Evolutionary conservation across 2,888 invertebrate species (phyloP).

Genomic region (Archips xylosteana): DNA sequence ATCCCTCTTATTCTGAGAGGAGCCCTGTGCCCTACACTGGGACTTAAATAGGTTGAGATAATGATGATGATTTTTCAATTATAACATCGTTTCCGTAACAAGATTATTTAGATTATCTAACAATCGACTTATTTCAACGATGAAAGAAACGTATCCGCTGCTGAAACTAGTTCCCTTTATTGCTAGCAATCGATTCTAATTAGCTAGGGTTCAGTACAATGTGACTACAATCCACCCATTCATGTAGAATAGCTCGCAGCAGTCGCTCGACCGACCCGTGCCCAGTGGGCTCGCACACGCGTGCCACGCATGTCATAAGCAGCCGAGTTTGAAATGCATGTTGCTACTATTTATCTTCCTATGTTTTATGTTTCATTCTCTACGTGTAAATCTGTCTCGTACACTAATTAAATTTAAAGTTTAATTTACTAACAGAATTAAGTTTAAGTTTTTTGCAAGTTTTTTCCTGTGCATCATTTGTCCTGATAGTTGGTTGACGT

Average conservation of each 20-base stretch:
- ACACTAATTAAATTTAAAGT: neutral
- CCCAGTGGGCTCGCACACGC: slow-evolving; percentile 25
- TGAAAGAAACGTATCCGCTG: neutral
- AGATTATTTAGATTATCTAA: too few relatives aligned
- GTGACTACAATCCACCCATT: slow-evolving; percentile 31
- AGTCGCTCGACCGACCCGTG: slow-evolving; percentile 8
- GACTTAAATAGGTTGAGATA: too few relatives aligned
- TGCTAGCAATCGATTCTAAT: slow-evolving; percentile 21
- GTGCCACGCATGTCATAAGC: slow-evolving; percentile 24
- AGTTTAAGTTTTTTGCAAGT: neutral
- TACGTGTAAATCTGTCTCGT: neutral
- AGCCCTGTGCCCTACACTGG: too few relatives aligned
- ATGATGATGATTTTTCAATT: too few relatives aligned
- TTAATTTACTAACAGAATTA: neutral
- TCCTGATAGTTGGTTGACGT: neutral
- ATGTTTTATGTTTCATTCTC: neutral
- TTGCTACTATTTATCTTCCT: neutral
- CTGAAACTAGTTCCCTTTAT: neutral
- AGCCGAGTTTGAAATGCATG: slow-evolving; percentile 11
- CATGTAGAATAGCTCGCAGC: slow-evolving; percentile 17
- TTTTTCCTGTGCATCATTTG: neutral
- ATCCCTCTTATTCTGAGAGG: too few relatives aligned
- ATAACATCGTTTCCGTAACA: too few relatives aligned
- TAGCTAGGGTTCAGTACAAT: slow-evolving; percentile 34
- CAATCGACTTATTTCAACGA: too few relatives aligned